Evolutionary conservation across 2,797 vertebrate species (phyloP).

Genomic region (Rhodeus uyekii): DNA sequence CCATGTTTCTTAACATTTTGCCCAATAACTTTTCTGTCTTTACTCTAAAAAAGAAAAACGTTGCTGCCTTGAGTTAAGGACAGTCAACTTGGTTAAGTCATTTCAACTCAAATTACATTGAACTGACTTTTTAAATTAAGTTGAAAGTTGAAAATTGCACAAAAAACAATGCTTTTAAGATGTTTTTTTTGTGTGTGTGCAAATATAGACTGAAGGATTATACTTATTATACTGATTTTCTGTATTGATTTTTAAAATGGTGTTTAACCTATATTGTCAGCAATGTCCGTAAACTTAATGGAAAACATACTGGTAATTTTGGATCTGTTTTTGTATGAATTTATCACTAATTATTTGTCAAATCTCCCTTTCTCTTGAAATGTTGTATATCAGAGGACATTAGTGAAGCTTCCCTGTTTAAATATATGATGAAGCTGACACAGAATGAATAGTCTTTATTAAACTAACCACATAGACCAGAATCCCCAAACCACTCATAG

Average conservation of each 20-base stretch:
- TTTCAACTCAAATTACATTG: too few relatives aligned
- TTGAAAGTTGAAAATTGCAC: too few relatives aligned
- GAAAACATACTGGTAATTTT: not conserved
- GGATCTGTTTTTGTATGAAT: not conserved
- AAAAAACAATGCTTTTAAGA: too few relatives aligned
- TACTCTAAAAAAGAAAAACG: too few relatives aligned
- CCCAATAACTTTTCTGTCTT: too few relatives aligned
- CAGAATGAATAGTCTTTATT: not conserved
- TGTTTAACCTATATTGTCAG: not conserved
- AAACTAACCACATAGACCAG: not conserved
- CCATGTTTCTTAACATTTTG: not conserved
- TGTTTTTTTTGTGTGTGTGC: not conserved
- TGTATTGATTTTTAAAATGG: not conserved
- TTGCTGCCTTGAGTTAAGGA: too few relatives aligned
- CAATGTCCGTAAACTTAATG: too few relatives aligned
- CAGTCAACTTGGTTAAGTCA: too few relatives aligned
- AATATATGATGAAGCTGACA: not conserved
- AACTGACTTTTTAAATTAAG: too few relatives aligned
- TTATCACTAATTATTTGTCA: not conserved
- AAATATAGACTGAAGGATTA: not conserved
- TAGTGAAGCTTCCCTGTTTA: not conserved
- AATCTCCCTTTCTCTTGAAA: not conserved
- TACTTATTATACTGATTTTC: too few relatives aligned
- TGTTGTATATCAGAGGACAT: not conserved
- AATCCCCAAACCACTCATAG: not conserved